These are phyloP conservation scores for Campylomormyrus tamandua DNA, from an alignment of 2,113 vertebrate genomes.

Conservation along the genomic window DNA sequence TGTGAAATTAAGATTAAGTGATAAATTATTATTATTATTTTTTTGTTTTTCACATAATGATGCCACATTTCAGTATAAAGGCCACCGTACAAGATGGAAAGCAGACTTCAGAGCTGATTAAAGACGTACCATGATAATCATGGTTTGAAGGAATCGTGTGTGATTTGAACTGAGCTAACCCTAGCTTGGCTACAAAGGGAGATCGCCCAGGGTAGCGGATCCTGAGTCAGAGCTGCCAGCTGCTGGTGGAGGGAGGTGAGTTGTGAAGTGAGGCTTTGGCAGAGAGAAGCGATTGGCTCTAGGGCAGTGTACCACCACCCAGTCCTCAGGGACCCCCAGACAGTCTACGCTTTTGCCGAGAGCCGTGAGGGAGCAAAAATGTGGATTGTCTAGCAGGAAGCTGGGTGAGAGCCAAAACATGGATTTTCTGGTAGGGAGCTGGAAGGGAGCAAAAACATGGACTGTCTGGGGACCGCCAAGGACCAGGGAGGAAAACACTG, in stretches of 20 bases:
- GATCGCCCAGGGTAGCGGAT: neutral
- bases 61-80: neutral
- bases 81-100: neutral
- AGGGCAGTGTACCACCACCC: too few species aligned
- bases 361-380: neutral
- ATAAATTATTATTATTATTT: neutral
- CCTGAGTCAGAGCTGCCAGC: neutral
- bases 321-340: neutral
- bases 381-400: neutral
- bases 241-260: neutral
- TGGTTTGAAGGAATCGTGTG: neutral
- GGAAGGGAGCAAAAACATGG: neutral
- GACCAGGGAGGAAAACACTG: neutral
- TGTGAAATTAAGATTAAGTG: neutral
- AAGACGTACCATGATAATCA: neutral
- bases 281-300: neutral
- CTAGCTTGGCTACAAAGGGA: neutral
- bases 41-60: neutral
- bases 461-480: too few species aligned
- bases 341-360: neutral
- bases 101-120: neutral
- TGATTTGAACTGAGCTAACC: neutral
- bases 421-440: neutral
- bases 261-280: neutral
- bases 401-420: neutral